Base-by-base conservation (phyloP, 2,113 vertebrate species). In the Zapornia atra region DNA sequence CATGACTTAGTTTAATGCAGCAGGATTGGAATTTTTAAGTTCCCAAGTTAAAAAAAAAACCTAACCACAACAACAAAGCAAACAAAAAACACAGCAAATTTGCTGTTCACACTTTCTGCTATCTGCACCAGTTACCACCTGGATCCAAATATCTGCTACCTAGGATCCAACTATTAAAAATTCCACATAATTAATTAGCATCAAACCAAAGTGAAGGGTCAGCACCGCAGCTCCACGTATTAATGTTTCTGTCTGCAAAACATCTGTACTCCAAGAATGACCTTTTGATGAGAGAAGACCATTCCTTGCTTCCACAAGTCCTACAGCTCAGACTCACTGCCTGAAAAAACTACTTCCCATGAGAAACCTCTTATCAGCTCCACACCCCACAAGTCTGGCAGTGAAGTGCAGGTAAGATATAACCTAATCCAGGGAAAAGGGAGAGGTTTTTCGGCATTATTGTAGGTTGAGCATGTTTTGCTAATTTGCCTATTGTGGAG, bases 1-100 rank as follows among this genome's bases (percentile, higher is more conserved):
- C 93, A 95, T 96, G 96, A 98, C 89, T 97, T 96, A 89, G 48
- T 94, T 95, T 95, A 96, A 97, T 95, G 96, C 69, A 98, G 91
- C 82, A 88, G 96, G 96, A 95, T 84, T 95, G 96, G 95, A 97
- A 97, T 97, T 96, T 97, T 93, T 95, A 97, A 97, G 82, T 94
- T 97, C 91, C 31, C n/a, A 85, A 92, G 65, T 36, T 89, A 90
- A 96, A 82, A 96, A 63, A 38, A 38, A 71, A 89, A 70, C 83
- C 48, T 22, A 50, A 50, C 44, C 44, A 46, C 44, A 46, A 46
- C 44, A 46, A 46, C 17, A 48, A 48, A 48, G 21, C 21, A 25
- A 51, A 51, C 22, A 57, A 91, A 88, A 54, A 71, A 83, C 13
- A 31, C 80, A 83, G 26, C 68, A 78, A 92, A 94, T 54, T 86